phyloP scores from a whole-genome alignment of 2,888 invertebrate genomes.

The Cantharis lateralis region DNA sequence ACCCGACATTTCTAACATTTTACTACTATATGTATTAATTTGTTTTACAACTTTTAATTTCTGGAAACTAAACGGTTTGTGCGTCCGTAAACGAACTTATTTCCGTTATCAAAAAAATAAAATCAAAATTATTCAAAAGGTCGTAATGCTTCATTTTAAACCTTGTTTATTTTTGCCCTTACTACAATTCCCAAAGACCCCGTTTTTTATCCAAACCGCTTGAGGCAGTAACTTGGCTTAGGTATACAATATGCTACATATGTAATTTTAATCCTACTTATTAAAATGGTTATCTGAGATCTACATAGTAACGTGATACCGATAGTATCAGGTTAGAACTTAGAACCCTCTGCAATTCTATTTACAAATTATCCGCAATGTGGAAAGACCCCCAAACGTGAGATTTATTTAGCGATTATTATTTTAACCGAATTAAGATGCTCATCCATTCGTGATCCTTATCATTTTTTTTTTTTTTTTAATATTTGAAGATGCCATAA shows the following conservation, averaged over 20 bases:
- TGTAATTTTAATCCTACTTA: slow-evolving; percentile 57
- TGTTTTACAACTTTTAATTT: not conserved
- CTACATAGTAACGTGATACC: slow-evolving; percentile 54
- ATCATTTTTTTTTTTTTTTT: not conserved
- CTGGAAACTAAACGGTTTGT: not conserved
- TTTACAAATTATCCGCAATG: slow-evolving; percentile 43
- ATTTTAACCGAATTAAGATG: not conserved
- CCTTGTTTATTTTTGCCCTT: slow-evolving; percentile 38
- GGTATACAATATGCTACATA: slow-evolving; percentile 50
- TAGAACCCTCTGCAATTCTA: slow-evolving; percentile 31
- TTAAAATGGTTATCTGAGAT: slow-evolving; percentile 54
- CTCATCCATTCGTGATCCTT: not conserved
- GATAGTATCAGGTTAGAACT: slow-evolving; percentile 51
- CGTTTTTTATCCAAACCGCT: slow-evolving; percentile 38
- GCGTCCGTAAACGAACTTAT: not conserved
- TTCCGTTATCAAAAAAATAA: slow-evolving; percentile 12
- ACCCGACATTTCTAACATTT: not conserved
- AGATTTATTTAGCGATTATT: slow-evolving; percentile 26
- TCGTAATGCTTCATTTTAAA: slow-evolving; percentile 34
- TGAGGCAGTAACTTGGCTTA: slow-evolving; percentile 42
- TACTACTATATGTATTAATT: not conserved
- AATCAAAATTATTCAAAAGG: slow-evolving; percentile 43
- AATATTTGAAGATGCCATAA: not conserved
- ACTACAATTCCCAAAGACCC: slow-evolving; percentile 45
- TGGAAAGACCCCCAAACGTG: slow-evolving; percentile 38